Conservation (phyloP, 2,113 vertebrate species). For the Hirundichthys speculiger region DNA sequence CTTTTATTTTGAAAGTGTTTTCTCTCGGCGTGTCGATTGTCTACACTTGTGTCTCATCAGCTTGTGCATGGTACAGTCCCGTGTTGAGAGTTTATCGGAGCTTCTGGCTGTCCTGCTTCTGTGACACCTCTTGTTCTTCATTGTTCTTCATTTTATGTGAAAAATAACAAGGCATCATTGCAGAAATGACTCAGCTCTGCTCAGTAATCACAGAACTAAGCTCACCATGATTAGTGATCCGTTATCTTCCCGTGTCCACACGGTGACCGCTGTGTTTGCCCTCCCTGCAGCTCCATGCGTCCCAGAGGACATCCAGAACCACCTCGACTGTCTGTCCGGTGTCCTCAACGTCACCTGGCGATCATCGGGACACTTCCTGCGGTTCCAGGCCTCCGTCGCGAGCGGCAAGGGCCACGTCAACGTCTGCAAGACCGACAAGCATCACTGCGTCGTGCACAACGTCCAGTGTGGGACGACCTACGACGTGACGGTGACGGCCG, state of each 20-base stretch:
- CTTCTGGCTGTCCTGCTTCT: too few relatives aligned
- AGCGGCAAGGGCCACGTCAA: slow-evolving; percentile 42
- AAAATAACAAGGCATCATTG: too few relatives aligned
- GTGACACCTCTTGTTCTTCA: too few relatives aligned
- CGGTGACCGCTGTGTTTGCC: neutral
- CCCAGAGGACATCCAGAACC: slow-evolving; percentile 59
- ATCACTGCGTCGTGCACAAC: slow-evolving; percentile 50
- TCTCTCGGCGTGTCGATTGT: too few relatives aligned
- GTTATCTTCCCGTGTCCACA: neutral
- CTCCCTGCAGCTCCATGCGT: slow-evolving; percentile 76
- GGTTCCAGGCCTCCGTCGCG: slow-evolving; percentile 55
- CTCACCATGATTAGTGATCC: too few relatives aligned
- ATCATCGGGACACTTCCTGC: slow-evolving; percentile 39
- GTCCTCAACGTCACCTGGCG: slow-evolving; percentile 78
- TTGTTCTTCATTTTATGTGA: too few relatives aligned
- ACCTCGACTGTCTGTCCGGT: slow-evolving; percentile 69
- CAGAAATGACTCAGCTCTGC: too few relatives aligned
- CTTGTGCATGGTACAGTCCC: too few relatives aligned
- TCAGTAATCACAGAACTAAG: too few relatives aligned
- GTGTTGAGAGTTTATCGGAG: too few relatives aligned
- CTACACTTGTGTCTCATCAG: too few relatives aligned
- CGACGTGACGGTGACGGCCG: slow-evolving; percentile 61
- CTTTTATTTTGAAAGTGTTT: too few relatives aligned
- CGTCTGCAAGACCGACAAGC: slow-evolving; percentile 25
- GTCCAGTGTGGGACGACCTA: slow-evolving; percentile 72